phyloP scores from a whole-genome alignment of 2,888 invertebrate genomes.

The Hanleya hanleyi region DNA sequence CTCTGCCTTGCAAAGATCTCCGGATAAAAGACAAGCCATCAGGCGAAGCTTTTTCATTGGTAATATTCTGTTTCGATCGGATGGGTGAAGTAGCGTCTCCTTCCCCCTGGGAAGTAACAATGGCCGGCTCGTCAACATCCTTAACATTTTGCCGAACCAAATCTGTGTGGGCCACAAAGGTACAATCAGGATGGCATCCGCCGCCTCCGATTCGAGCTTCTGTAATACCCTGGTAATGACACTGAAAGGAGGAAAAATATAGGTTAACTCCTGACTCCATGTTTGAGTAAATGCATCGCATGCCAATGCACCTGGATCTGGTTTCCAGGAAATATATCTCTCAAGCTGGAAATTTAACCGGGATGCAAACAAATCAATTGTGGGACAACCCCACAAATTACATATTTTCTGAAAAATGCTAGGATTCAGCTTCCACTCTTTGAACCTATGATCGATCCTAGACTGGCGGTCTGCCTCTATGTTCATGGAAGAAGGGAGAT shows the following conservation, averaged over 20 bases:
- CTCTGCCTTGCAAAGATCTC: slow-evolving; percentile 14
- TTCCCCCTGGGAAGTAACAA: not conserved
- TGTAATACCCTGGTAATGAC: slow-evolving; percentile 25
- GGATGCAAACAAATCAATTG: slow-evolving; percentile 36
- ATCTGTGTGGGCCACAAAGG: slow-evolving; percentile 35
- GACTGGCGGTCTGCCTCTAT: no score
- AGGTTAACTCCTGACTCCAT: slow-evolving; percentile 11
- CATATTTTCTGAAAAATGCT: no score
- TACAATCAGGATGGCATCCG: slow-evolving; percentile 21
- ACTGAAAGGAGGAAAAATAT: slow-evolving; percentile 40
- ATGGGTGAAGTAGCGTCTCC: not conserved
- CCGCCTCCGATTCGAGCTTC: slow-evolving; percentile 26
- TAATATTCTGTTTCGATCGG: not conserved
- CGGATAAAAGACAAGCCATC: slow-evolving; percentile 33
- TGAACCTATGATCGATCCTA: no score
- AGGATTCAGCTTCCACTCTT: no score
- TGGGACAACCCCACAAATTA: no score
- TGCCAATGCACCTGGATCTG: slow-evolving; percentile 29
- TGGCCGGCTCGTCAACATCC: slow-evolving; percentile 11
- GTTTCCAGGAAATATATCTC: no score
- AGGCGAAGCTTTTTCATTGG: slow-evolving; percentile 27
- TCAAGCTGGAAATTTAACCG: slow-evolving; percentile 19
- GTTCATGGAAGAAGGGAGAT: no score
- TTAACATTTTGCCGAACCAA: slow-evolving; percentile 31
- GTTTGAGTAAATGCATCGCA: slow-evolving; percentile 34